phyloP scores from a whole-genome alignment of 2,888 invertebrate genomes.

The Cheiracanthium punctorium region DNA sequence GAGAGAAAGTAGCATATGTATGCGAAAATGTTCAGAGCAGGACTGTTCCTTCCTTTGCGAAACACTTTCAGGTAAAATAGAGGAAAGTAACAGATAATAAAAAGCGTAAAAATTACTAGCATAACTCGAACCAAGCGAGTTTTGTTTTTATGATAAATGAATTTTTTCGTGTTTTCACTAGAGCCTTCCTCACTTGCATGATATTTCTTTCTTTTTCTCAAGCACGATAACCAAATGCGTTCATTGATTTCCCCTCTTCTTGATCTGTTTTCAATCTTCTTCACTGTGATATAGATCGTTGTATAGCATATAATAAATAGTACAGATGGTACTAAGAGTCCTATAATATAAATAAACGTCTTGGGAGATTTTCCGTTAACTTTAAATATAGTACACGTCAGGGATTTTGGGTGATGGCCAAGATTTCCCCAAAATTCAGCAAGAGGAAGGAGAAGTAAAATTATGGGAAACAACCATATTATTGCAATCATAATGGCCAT shows the following conservation, averaged over 20 bases:
- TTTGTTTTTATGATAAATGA: slow-evolving; percentile 13
- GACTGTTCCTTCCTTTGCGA: slow-evolving; percentile 84
- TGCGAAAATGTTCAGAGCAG: slow-evolving; percentile 80
- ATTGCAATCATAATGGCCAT: slow-evolving; percentile 85
- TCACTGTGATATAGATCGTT: too few species aligned
- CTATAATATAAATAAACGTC: slow-evolving; percentile 87
- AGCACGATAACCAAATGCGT: too few species aligned
- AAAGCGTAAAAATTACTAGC: slow-evolving; percentile 91
- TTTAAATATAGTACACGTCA: slow-evolving; percentile 90
- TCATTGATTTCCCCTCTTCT: too few species aligned
- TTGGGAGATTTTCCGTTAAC: slow-evolving; percentile 82
- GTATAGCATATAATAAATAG: slow-evolving; percentile 88
- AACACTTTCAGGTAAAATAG: slow-evolving; percentile 92
- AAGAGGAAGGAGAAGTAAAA: slow-evolving; percentile 84
- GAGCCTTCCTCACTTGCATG: too few species aligned
- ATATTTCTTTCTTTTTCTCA: not conserved
- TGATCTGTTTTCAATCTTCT: too few species aligned
- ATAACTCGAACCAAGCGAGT: slow-evolving; percentile 81
- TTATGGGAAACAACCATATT: slow-evolving; percentile 82
- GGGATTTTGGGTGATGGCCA: slow-evolving; percentile 86
- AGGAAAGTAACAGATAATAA: slow-evolving; percentile 91
- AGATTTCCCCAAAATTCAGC: slow-evolving; percentile 89
- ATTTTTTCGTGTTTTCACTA: too few species aligned
- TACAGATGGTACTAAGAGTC: slow-evolving; percentile 87
- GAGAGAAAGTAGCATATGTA: slow-evolving; percentile 90